Base-by-base conservation (phyloP, 2,888 invertebrate genomes). In the Chesias legatella region DNA sequence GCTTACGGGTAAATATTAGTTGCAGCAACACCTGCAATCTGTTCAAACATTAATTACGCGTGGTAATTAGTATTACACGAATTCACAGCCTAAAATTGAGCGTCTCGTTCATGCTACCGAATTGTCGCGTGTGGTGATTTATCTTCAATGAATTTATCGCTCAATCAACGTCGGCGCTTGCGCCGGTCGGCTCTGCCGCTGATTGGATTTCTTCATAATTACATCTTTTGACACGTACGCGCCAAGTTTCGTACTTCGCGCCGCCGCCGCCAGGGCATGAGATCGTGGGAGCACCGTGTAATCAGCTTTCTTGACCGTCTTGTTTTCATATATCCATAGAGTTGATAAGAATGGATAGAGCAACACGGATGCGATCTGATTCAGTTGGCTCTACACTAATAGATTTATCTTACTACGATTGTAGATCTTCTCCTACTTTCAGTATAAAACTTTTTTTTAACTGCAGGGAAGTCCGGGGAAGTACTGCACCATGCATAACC, bases 181-280 rank as follows among this genome's bases (percentile, higher is more conserved):
- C 74, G 72, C 75, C 71, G 72, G 73, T 71, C 65, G 69, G 28
- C 32, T 24, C 71, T 67, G 61, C 67, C 70, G 77, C 74, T 88
- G 86, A 88, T 88, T 88, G 86, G 83, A 81, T 88, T 86, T 83
- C 83, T 82, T 85, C 82, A 82, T 86, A 88, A 88, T 88, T 88
- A 88, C 84, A 83, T 85, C 82, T 86, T 88, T 86, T 86, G 86
- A 88, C 86, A 82, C 76, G 84, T 82, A 79, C 75, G 79, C 79
- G 84, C 79, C 79, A 86, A 83, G 85, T 81, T 85, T 85, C 79
- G 81, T 83, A 78, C 83, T 73, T 72, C 70, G 64, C 73, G 73
- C 75, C 72, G 81, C 69, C 73, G 73, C 75, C 72, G 81, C 69
- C 76, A 69, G 81, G 80, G 70, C 80, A 79, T 58, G 79, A 75